phyloP scores from a whole-genome alignment of 92 coral and sea anemone genomes.

The Metridium senile region DNA sequence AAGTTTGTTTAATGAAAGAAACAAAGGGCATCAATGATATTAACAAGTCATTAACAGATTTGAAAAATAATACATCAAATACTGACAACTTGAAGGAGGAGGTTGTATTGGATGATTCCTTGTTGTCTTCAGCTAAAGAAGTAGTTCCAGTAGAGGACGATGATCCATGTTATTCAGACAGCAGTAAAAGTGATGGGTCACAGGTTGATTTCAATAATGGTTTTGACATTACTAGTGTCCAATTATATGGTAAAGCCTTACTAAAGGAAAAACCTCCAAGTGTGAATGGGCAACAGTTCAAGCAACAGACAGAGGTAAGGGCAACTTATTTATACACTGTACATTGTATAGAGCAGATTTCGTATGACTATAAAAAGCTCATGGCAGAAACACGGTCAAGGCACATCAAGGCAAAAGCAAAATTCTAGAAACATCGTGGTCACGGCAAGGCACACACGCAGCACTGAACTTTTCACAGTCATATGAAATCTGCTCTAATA shows the following conservation, averaged over 20 bases:
- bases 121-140: background rate
- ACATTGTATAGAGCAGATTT: background rate
- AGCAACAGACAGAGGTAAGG: slow-evolving; percentile 63
- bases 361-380: too few relatives aligned
- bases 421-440: too few relatives aligned
- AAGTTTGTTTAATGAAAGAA: background rate
- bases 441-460: too few relatives aligned
- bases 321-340: too few relatives aligned
- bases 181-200: background rate
- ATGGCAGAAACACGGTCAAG: too few relatives aligned
- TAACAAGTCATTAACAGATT: background rate
- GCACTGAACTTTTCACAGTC: too few relatives aligned
- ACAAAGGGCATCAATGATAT: background rate
- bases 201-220: slow-evolving; percentile 8
- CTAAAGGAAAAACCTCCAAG: slow-evolving; percentile 22
- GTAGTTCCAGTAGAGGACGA: background rate
- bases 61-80: background rate
- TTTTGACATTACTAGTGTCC: slow-evolving; percentile 1
- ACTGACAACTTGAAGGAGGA: background rate
- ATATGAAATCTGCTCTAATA: too few relatives aligned
- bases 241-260: slow-evolving; percentile 4
- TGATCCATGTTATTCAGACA: background rate
- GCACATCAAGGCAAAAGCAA: too few relatives aligned
- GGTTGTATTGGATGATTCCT: background rate
- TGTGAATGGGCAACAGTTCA: slow-evolving; percentile 61